These are phyloP conservation scores for Allobates femoralis DNA, from an alignment of 2,797 vertebrate species.

Conservation along the genomic window DNA sequence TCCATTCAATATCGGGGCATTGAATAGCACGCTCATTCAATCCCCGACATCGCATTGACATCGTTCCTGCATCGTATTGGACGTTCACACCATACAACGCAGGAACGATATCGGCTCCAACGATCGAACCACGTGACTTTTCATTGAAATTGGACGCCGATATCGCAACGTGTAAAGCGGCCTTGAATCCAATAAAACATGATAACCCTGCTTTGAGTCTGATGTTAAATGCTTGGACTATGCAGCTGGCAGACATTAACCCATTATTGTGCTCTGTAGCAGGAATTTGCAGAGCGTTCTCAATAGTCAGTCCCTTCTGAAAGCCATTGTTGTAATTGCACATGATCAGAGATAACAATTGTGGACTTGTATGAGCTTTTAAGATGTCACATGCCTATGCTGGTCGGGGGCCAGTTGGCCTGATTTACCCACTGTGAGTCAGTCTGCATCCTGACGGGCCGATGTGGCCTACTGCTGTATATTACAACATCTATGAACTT, in stretches of 20 bases:
- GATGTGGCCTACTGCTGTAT: neutral
- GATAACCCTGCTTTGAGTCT: too few species aligned
- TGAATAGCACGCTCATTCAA: too few species aligned
- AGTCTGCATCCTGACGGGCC: neutral
- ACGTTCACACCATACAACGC: too few species aligned
- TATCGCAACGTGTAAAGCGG: too few species aligned
- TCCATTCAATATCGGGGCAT: too few species aligned
- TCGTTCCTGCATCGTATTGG: too few species aligned
- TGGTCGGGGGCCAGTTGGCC: slow-evolving; percentile 11
- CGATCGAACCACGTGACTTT: too few species aligned
- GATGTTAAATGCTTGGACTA: neutral
- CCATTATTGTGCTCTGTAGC: neutral
- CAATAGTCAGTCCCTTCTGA: neutral
- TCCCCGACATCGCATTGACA: too few species aligned
- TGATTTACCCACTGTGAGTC: slow-evolving; percentile 4
- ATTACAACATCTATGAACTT: neutral
- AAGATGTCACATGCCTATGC: slow-evolving; percentile 22
- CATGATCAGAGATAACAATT: slow-evolving; percentile 47
- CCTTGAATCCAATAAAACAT: too few species aligned
- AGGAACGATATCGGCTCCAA: too few species aligned
- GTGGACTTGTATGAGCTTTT: slow-evolving; percentile 28
- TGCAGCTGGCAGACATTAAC: neutral
- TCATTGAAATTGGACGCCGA: too few species aligned
- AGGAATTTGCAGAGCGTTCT: neutral
- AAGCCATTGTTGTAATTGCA: slow-evolving; percentile 21